Evolutionary conservation across 2,797 vertebrate genomes (phyloP), one percentile per base, ranked within the genome.

Genomic region (Catamblyrhynchus diadema): DNA sequence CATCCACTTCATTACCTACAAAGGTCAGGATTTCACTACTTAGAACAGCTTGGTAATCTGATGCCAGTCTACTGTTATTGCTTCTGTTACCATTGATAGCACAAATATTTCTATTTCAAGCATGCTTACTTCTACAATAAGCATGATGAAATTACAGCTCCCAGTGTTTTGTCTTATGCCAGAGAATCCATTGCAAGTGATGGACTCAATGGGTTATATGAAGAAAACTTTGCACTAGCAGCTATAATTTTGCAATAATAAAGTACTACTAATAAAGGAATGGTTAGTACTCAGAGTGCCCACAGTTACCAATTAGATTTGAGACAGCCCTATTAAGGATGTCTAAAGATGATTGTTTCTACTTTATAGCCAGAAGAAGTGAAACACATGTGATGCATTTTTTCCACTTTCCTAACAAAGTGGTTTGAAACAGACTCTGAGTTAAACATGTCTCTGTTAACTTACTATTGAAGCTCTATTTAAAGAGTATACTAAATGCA

Each of bases 71-170:
- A n/a, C 61, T 86, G 70, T 69, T 74, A 65, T 14, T 81, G 65
- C 67, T 86, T 69, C 61, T 57, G 70, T 69, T 65, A 57, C 69
- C 48, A 41, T 7, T 78, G 82, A 67, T 69, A 79, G 37, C 30
- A 48, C 50, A 86, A 50, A 79, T 50, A 86, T 60, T 94, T 94
- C 69, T 90, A 33, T 88, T 95, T 83, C 69, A 74, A 78, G 88
- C 33, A 53, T 14, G 42, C 45, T 90, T 67, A 60, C 41, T 90
- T 72, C 73, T 79, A 12, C 30, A 91, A 53, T 57, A 90, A 74
- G 60, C 39, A 65, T 6, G 19, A 73, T 67, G 20, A 85, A 88
- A 45, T 74, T 81, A 72, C 41, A 75, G 33, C 33, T 84, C 56
- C 51, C 23, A n/a, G 64, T 54, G 25, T 60, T 88, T 71, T 65